Evolutionary conservation across 1,140 invertebrate species (phyloP).

Genomic region (Heliconius hermathena): DNA sequence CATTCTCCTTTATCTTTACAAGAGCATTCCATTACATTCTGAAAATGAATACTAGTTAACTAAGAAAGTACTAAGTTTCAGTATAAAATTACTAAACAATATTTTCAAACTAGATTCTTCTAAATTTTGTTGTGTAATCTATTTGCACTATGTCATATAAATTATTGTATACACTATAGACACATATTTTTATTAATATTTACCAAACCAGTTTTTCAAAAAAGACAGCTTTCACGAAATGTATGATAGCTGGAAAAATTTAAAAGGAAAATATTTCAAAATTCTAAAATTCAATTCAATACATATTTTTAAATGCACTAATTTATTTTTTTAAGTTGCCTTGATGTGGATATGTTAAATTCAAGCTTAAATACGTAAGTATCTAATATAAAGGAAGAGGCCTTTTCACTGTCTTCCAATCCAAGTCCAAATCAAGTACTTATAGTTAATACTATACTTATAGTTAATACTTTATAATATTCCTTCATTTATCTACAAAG

Average conservation of each 20-base stretch:
- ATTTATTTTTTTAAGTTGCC: too few relatives aligned
- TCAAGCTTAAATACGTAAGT: too few relatives aligned
- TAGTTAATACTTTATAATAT: too few relatives aligned
- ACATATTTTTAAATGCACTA: neutral
- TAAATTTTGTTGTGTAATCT: neutral
- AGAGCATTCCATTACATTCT: constrained; percentile 28
- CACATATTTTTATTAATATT: neutral
- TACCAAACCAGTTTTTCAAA: constrained; percentile 20
- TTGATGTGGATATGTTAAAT: too few relatives aligned
- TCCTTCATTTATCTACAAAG: too few relatives aligned
- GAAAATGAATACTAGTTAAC: constrained; percentile 21
- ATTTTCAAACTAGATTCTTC: neutral
- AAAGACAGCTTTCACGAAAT: constrained; percentile 16
- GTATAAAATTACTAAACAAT: neutral
- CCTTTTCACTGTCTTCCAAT: too few relatives aligned
- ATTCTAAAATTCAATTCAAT: neutral
- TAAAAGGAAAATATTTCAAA: neutral
- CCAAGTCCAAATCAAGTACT: too few relatives aligned
- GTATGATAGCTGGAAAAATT: constrained; percentile 19
- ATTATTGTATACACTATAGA: neutral
- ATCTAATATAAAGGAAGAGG: too few relatives aligned
- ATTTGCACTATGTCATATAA: neutral
- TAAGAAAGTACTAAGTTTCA: neutral
- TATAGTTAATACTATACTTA: too few relatives aligned
- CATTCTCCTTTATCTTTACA: constrained; percentile 27